phyloP scores from a whole-genome alignment of 2,888 invertebrate genomes.

The Ganaspis brasiliensis region DNA sequence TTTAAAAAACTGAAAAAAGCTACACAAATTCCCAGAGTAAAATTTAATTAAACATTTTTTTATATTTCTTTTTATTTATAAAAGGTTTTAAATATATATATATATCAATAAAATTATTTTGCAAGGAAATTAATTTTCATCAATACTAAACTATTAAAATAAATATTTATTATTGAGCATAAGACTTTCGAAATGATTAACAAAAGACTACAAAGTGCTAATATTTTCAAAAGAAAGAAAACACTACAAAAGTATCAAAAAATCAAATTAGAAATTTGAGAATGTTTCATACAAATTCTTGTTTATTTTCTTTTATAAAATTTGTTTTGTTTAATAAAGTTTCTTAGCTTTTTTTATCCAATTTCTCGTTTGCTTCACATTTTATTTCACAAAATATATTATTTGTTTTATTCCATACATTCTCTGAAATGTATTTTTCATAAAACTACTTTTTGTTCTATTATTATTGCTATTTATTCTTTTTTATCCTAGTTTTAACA shows the following conservation, averaged over 20 bases:
- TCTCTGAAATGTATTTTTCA: no score
- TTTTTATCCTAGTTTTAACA: no score
- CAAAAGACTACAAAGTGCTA: conserved; percentile 21
- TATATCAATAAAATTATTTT: neutral
- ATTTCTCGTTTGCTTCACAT: no score
- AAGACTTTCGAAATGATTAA: neutral
- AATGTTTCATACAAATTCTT: conserved; percentile 9
- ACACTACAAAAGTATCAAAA: neutral
- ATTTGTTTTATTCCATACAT: no score
- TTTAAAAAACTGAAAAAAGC: neutral
- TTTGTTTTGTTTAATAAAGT: neutral
- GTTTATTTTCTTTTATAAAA: neutral
- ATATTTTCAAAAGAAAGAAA: conserved; percentile 22
- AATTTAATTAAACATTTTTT: no score
- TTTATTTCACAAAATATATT: no score
- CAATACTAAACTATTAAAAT: conserved; percentile 17
- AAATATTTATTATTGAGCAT: conserved; percentile 26
- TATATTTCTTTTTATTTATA: no score
- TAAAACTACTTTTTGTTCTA: no score
- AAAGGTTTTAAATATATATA: no score
- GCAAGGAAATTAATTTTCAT: neutral
- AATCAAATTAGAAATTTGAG: neutral
- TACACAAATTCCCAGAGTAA: no score
- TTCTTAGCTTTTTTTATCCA: neutral
- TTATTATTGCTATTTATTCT: no score